Conservation (phyloP, 2,888 invertebrate species). For the Linnaemya vulpina region DNA sequence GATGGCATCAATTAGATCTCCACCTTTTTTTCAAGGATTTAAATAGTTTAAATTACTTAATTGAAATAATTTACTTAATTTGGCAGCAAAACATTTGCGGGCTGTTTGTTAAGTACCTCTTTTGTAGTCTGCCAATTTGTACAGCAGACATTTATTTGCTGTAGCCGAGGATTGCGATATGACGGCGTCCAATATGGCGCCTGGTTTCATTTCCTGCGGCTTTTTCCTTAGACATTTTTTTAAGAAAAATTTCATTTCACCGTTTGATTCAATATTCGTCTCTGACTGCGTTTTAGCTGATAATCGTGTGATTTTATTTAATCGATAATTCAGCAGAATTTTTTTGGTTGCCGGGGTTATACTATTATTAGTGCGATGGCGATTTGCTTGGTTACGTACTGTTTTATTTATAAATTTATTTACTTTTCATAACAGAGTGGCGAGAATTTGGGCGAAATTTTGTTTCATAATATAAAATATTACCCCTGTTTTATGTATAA, state of each 20-base stretch:
- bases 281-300: not conserved
- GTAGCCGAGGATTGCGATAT: slow-evolving; percentile 92
- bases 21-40: slow-evolving; percentile 84
- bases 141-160: slow-evolving; percentile 93
- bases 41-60: not conserved
- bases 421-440: too few species aligned
- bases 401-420: slow-evolving; percentile 10
- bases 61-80: not conserved
- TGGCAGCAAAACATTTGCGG: not conserved
- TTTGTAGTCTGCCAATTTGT: slow-evolving; percentile 94
- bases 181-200: slow-evolving; percentile 93
- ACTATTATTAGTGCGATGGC: not conserved
- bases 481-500: too few species aligned
- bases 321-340: slow-evolving; percentile 52
- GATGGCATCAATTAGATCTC: slow-evolving; percentile 94
- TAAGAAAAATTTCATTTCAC: slow-evolving; percentile 80
- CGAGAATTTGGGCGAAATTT: too few species aligned
- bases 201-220: slow-evolving; percentile 83
- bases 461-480: too few species aligned
- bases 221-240: slow-evolving; percentile 82
- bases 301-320: slow-evolving; percentile 64
- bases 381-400: slow-evolving; percentile 25
- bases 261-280: not conserved
- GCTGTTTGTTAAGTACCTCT: slow-evolving; percentile 86
- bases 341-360: slow-evolving; percentile 24